Evolutionary conservation across 2,797 vertebrate species (phyloP), one percentile per base, ranked within the genome.

Genomic region (Novumbra hubbsi): DNA sequence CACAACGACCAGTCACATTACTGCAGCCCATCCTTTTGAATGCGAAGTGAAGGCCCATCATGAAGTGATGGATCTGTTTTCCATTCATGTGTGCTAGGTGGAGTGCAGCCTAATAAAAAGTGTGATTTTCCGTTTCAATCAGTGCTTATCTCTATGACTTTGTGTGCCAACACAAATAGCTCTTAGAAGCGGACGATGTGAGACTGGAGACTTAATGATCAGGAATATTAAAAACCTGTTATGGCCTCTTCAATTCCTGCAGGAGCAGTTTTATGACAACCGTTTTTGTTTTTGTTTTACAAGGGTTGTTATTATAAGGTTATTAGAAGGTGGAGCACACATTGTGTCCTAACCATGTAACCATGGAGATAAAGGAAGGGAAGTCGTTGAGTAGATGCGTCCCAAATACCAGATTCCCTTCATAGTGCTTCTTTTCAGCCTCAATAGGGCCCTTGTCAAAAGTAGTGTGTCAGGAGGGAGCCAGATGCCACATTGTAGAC

Each of bases 241-340:
- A 57, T 24, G n/a, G n/a, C 55, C 9, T 24, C 12, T 68, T 8
- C 11, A 24, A 8, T 11, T 28, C 60, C 48, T 3, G 49, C 72
- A 16, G 32, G 52, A 30, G 62, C 9, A 32, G 27, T 50, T 68
- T 71, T 70, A 55, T 60, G 28, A 21, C 0, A 15, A 24, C 19
- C 11, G 6, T 48, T 24, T 62, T 49, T 63, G 38, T 72, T 38
- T 64, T 52, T 41, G 50, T 38, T 64, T 52, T 41, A 63, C 66
- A 72, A 71, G 38, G 63, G 49, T 74, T 27, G 55, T 24, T 57
- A 27, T 48, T 45, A 45, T 45, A 8, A 45, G 41, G 41, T 45
- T 45, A 45, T 74, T 71, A 17, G 28, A 34, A 67, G 62, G 69
- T 76, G 49, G 3, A 65, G 63, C 63, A 32, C 14, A 30, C 34